Base-by-base conservation (phyloP, 2,797 vertebrate species). In the Cynopterus sphinx region DNA sequence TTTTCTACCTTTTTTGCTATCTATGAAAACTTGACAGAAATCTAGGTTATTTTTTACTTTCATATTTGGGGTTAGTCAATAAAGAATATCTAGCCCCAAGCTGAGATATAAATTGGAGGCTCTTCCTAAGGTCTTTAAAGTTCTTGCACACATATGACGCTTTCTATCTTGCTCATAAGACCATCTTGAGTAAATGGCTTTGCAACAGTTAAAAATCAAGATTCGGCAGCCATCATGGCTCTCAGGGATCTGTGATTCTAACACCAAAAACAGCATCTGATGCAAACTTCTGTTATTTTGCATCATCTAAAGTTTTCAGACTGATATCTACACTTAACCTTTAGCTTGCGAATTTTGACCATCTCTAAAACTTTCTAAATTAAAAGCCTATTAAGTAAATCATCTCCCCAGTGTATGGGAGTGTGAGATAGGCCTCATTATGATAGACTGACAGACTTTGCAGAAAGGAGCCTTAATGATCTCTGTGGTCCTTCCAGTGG, bases 361-460 rank as follows among this genome's bases (percentile, higher is more conserved):
- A 81, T 74, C 46, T 90, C 53, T 36, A 55, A 93, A 74, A 73
- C 39, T 70, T 88, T 12, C 1, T 68, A 41, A 90, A 84, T 61
- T 68, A 81, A 88, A 82, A 74, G 0, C 36, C 39, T 16, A n/a
- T 31, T 63, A 94, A 95, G 46, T 41, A 26, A 53, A 28, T 15
- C 36, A 73, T 53, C 22, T 93, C 92, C 78, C 97, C 22, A 26
- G 8, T 71, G 93, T 57, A 33, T 70, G 31, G 68, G 21, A 10
- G 79, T 96, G 91, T 94, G 90, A 96, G 70, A 71, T 31, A 63
- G 11, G 67, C 49, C 79, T 93, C 70, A 84, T 97, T 95, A 97
- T 11, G 11, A 46, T 5, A 46, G 46, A 13, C 46, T 73, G 87
- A 84, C 36, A 33, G 12, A 65, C 46, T 57, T 31, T 31, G 22